Conservation (phyloP, 1,140 invertebrate genomes). For the Belonocnema kinseyi region DNA sequence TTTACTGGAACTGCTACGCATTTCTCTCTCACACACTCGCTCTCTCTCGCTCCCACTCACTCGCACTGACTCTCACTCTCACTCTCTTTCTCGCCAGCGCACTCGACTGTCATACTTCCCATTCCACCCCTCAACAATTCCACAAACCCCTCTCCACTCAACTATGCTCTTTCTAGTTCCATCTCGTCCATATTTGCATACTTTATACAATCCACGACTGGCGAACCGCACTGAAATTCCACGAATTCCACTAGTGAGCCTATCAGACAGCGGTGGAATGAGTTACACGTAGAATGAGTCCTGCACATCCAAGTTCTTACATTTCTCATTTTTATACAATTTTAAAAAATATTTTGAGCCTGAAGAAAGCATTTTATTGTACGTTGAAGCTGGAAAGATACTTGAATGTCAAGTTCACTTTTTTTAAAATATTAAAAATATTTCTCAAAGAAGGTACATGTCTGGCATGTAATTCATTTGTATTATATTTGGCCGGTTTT, state of each 20-base stretch:
- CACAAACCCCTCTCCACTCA: conserved; percentile 13
- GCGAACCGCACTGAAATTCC: conserved; percentile 39
- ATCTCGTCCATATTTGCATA: conserved; percentile 57
- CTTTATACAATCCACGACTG: conserved; percentile 51
- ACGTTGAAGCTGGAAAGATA: no score
- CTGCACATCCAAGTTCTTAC: conserved; percentile 15
- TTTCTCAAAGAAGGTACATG: no score
- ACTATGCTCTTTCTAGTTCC: conserved; percentile 26
- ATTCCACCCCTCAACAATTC: neutral
- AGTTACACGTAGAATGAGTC: conserved; percentile 37
- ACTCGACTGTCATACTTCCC: conserved; percentile 4
- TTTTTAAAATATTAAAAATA: no score
- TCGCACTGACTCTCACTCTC: neutral
- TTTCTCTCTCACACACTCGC: neutral
- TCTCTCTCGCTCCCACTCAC: neutral
- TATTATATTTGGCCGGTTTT: no score
- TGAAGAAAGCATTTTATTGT: no score
- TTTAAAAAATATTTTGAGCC: neutral
- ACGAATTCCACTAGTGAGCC: conserved; percentile 44
- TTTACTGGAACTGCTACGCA: no score
- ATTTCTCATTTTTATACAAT: conserved; percentile 9
- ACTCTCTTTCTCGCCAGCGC: neutral
- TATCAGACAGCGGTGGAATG: conserved; percentile 41
- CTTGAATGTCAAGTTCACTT: no score
- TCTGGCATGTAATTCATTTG: no score